Conservation (phyloP, 2,113 vertebrate genomes). For the Sigmodon hispidus region DNA sequence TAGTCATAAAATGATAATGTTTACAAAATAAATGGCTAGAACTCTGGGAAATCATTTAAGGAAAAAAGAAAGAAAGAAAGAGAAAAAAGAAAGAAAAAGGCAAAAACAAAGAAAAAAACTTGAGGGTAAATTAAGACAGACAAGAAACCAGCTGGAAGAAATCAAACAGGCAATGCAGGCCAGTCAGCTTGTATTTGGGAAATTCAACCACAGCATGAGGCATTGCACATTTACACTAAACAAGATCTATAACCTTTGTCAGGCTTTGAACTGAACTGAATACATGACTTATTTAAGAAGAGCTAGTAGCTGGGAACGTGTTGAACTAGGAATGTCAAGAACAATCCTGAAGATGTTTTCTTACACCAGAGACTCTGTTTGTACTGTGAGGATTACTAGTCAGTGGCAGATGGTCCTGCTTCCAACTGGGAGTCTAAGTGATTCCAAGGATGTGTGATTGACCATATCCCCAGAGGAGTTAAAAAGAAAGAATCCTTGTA, state of each 20-base stretch:
- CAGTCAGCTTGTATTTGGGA: slow-evolving; percentile 52
- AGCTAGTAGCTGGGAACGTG: slow-evolving; percentile 14
- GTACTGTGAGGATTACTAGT: neutral
- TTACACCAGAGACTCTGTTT: slow-evolving; percentile 22
- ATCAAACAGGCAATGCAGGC: slow-evolving; percentile 65
- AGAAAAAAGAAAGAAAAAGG: neutral
- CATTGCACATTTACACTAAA: slow-evolving; percentile 52
- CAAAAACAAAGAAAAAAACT: neutral
- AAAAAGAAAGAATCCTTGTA: slow-evolving; percentile 24
- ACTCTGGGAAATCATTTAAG: neutral
- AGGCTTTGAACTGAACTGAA: slow-evolving; percentile 59
- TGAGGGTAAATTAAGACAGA: slow-evolving; percentile 57
- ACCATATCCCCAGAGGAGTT: neutral
- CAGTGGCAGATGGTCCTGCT: slow-evolving; percentile 27
- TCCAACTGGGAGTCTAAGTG: slow-evolving; percentile 26
- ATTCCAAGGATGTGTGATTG: slow-evolving; percentile 10
- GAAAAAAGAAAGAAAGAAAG: neutral
- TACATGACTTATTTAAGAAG: slow-evolving; percentile 65
- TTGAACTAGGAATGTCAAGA: slow-evolving; percentile 51
- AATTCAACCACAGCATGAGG: slow-evolving; percentile 52
- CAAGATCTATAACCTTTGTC: slow-evolving; percentile 40
- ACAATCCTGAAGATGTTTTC: slow-evolving; percentile 63
- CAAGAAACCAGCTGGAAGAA: slow-evolving; percentile 75
- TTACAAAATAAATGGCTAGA: neutral
- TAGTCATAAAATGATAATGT: slow-evolving; percentile 30